phyloP scores from a whole-genome alignment of 1,140 invertebrate species.

The Ceratoteleas bidentatus region DNA sequence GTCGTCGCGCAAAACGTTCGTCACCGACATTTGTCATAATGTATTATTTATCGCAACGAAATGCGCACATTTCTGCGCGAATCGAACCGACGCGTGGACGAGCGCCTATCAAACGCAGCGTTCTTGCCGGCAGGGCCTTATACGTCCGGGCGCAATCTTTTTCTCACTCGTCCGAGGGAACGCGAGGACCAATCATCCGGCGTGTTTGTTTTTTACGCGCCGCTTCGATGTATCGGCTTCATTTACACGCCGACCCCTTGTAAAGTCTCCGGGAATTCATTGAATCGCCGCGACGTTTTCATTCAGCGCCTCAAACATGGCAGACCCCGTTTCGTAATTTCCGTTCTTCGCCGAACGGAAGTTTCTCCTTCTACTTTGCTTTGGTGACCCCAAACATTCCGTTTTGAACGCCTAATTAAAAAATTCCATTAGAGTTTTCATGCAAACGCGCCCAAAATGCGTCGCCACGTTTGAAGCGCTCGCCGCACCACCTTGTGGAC shows the following conservation, averaged over 20 bases:
- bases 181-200: conserved; percentile 19
- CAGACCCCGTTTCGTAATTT: conserved; percentile 18
- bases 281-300: conserved; percentile 15
- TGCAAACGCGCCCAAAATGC: too few species aligned
- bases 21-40: conserved; percentile 35
- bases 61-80: conserved; percentile 32
- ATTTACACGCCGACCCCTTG: conserved; percentile 39
- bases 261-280: conserved; percentile 20
- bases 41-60: conserved; percentile 50
- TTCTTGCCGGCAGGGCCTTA: conserved; percentile 37
- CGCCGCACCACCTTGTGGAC: too few species aligned
- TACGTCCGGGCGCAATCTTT: conserved; percentile 33
- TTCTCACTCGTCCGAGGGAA: conserved; percentile 21
- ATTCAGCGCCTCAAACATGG: conserved; percentile 28
- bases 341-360: conserved; percentile 2
- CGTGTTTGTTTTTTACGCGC: conserved; percentile 30
- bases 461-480: too few species aligned
- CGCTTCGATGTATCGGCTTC: conserved; percentile 38
- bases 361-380: too few species aligned
- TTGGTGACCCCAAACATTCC: too few species aligned
- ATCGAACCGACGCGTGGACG: conserved; percentile 44
- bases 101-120: conserved; percentile 11
- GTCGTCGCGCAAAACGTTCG: conserved; percentile 18
- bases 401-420: too few species aligned
- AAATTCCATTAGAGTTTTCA: too few species aligned